These are phyloP conservation scores for Scelioninae gen. 1 DNA, from an alignment of 2,888 invertebrate species.

Conservation along the genomic window DNA sequence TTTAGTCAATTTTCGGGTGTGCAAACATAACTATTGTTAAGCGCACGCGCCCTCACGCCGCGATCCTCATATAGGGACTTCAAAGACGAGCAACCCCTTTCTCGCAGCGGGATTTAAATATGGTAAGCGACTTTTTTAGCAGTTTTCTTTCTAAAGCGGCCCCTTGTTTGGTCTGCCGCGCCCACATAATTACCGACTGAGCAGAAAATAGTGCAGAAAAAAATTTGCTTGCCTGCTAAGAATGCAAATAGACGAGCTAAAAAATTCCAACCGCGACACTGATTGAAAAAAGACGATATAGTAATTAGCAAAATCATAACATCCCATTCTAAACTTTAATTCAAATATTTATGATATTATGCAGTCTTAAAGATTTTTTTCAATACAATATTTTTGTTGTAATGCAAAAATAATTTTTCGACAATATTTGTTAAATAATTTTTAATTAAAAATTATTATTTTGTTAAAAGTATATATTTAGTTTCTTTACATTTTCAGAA, in stretches of 20 bases:
- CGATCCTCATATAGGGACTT: constrained; percentile 62
- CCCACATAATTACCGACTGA: constrained; percentile 83
- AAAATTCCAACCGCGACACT: constrained; percentile 48
- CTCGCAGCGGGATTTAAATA: constrained; percentile 77
- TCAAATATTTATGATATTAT: not conserved
- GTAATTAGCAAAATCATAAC: constrained; percentile 51
- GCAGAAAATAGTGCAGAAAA: constrained; percentile 79
- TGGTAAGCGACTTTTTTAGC: constrained; percentile 76
- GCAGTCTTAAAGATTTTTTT: not conserved
- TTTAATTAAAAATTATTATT: no score
- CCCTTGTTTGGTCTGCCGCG: constrained; percentile 84
- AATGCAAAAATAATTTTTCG: no score
- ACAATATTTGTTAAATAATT: no score
- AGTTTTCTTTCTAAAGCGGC: constrained; percentile 72
- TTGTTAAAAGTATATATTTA: no score
- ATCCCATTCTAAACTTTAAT: not conserved
- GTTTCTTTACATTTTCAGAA: no score
- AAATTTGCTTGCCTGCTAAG: constrained; percentile 65
- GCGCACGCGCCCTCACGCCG: constrained; percentile 71
- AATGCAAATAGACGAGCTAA: constrained; percentile 49
- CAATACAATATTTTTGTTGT: no score
- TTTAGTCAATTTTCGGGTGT: constrained; percentile 77
- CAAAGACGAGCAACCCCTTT: constrained; percentile 74
- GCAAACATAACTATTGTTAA: constrained; percentile 81
- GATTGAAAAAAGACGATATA: constrained; percentile 37